phyloP scores from a whole-genome alignment of 2,113 vertebrate genomes.

The Melanostigma gelatinosum region DNA sequence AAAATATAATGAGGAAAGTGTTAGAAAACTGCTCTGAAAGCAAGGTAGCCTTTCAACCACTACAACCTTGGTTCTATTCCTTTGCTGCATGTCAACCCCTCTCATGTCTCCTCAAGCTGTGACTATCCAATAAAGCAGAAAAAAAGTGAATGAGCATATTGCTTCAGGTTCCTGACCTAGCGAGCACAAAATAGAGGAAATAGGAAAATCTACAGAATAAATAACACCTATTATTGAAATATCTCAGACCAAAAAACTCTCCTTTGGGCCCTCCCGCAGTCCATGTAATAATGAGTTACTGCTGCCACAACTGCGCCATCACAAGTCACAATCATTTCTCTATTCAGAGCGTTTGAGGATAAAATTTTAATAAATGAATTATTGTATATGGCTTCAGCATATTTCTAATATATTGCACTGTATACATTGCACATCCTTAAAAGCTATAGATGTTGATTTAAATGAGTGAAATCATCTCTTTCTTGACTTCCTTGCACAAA shows the following conservation, averaged over 20 bases:
- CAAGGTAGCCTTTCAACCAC: background rate
- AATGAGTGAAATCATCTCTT: too few species aligned
- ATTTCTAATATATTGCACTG: too few species aligned
- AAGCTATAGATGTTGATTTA: too few species aligned
- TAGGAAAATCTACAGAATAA: slow-evolving; percentile 7
- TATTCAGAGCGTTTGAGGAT: background rate
- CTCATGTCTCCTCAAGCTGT: background rate
- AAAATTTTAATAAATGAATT: slow-evolving; percentile 14
- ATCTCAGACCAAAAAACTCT: slow-evolving; percentile 1
- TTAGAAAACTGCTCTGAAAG: background rate
- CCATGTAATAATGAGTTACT: background rate
- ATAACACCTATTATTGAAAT: background rate
- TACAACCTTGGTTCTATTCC: background rate
- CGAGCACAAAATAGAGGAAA: slow-evolving; percentile 3
- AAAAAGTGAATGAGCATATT: background rate
- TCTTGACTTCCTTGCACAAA: too few species aligned
- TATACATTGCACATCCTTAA: too few species aligned
- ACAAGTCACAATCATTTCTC: slow-evolving; percentile 13
- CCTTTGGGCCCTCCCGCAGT: background rate
- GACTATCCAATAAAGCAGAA: background rate
- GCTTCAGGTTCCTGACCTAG: slow-evolving; percentile 21
- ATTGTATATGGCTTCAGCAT: too few species aligned
- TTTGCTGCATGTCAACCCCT: background rate
- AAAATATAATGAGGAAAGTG: background rate
- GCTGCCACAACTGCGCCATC: background rate